Base-by-base conservation (phyloP, 1,140 invertebrate species). In the Lutraria rhynchaena region DNA sequence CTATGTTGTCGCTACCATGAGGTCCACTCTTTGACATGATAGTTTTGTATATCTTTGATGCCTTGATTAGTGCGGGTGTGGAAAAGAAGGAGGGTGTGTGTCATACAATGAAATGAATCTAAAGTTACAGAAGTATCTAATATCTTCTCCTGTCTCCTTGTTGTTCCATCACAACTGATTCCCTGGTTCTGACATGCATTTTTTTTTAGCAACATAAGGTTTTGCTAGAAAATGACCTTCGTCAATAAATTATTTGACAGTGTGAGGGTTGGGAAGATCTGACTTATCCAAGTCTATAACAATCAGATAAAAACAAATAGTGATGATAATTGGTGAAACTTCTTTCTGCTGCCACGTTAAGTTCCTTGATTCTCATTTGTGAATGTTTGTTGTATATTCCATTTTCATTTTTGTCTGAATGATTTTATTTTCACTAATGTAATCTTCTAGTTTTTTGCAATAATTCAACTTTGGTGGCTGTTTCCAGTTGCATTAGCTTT, bases 341-440 rank as follows among this genome's bases (percentile, higher is more conserved):
- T 83, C n/a, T 83, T 58, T 83, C 57, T 22, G 37, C 41, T 44
- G 82, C 75, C 29, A 83, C 75, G 33, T 83, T 75, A 15, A 83
- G 58, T 67, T 83, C 82, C 29, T 74, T 74, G 3, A 74, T 60
- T 57, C 82, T 80, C 33, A 74, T n/a, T 17, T 67, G 11, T 11
- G 80, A 35, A 27, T 58, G 57, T 13, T 83, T 60, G 17, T 49
- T 55, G 29, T 31, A 83, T 31, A 19, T 44, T 31, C 63, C 74
- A 69, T 76, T 65, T 31, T 70, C 24, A 63, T 29, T 29, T 63
- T 22, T 17, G 35, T 24, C 27, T 24, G 31, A 24, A 29, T 58
- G 15, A 15, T 27, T 63, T 63, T 63, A 35, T 33, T 37, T 33
- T 63, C 33, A 37, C 61, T 69, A 35, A 44, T 74, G 17, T 49